Conservation (phyloP, 2,888 invertebrate genomes). For the Caenorhabditis parvicauda region DNA sequence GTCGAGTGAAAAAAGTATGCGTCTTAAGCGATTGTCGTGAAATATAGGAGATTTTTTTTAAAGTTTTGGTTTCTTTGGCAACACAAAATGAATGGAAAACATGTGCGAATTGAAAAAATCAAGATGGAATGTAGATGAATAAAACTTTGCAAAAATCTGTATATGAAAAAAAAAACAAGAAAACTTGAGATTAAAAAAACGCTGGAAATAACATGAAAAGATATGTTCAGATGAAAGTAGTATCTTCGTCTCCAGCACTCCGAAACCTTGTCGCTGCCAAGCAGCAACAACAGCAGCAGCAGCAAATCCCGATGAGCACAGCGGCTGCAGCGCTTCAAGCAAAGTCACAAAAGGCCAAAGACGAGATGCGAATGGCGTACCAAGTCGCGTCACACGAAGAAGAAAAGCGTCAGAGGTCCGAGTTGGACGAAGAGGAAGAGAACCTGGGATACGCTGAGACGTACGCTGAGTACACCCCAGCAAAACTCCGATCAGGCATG, state of each 20-base stretch:
- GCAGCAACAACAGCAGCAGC: background rate
- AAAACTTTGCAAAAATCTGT: too few species aligned
- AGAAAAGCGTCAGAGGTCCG: conserved; percentile 13
- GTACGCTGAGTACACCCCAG: conserved; percentile 95
- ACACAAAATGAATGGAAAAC: background rate
- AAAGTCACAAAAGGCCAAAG: conserved; percentile 41
- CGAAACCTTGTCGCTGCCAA: background rate
- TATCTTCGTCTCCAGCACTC: too few species aligned
- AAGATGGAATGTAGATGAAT: too few species aligned
- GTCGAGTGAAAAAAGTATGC: background rate
- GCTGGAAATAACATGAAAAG: too few species aligned
- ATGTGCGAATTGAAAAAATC: too few species aligned
- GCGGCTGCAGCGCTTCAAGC: conserved; percentile 12
- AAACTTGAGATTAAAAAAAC: too few species aligned
- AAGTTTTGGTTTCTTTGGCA: background rate
- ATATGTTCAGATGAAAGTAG: too few species aligned
- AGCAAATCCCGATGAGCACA: too few species aligned
- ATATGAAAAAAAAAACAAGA: too few species aligned
- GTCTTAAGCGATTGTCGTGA: background rate
- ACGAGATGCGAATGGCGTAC: conserved; percentile 43
- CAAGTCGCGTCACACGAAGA: conserved; percentile 29
- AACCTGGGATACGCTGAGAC: conserved; percentile 97
- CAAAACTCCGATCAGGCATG: conserved; percentile 77
- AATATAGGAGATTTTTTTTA: background rate
- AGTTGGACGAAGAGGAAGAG: conserved; percentile 71